These are phyloP conservation scores for Moxostoma hubbsi DNA, from an alignment of 2,797 vertebrate genomes.

Conservation along the genomic window DNA sequence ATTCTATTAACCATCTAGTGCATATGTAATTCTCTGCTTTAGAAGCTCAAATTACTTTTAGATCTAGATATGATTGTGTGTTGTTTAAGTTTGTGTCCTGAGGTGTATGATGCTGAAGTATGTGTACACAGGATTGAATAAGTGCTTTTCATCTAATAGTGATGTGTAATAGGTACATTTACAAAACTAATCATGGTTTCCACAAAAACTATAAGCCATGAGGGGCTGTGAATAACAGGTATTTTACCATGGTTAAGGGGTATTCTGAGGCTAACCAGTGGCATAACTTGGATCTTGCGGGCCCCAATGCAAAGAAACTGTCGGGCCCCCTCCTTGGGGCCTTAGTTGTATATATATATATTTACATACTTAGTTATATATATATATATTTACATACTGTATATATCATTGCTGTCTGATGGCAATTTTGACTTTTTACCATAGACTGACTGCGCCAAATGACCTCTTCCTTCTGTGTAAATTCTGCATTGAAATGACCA, in stretches of 20 bases:
- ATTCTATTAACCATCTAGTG: conserved; percentile 76
- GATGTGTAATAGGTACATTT: neutral
- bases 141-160: neutral
- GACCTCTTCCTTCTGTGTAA: too few relatives aligned
- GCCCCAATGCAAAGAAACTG: too few relatives aligned
- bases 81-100: neutral
- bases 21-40: conserved; percentile 77
- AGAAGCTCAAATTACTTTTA: conserved; percentile 61
- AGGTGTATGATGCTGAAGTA: neutral
- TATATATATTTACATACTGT: too few relatives aligned
- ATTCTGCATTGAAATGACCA: too few relatives aligned
- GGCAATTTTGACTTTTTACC: too few relatives aligned
- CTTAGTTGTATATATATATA: too few relatives aligned
- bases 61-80: neutral
- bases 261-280: neutral
- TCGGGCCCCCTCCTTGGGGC: too few relatives aligned
- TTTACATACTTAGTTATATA: too few relatives aligned
- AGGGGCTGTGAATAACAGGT: neutral
- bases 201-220: conserved; percentile 9
- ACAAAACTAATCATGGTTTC: neutral
- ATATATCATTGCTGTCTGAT: too few relatives aligned
- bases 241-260: neutral
- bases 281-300: neutral
- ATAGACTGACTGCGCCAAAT: too few relatives aligned
- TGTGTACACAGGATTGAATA: neutral